Conservation (phyloP, 2,797 vertebrate species). For the Micropoecilia bifurca region DNA sequence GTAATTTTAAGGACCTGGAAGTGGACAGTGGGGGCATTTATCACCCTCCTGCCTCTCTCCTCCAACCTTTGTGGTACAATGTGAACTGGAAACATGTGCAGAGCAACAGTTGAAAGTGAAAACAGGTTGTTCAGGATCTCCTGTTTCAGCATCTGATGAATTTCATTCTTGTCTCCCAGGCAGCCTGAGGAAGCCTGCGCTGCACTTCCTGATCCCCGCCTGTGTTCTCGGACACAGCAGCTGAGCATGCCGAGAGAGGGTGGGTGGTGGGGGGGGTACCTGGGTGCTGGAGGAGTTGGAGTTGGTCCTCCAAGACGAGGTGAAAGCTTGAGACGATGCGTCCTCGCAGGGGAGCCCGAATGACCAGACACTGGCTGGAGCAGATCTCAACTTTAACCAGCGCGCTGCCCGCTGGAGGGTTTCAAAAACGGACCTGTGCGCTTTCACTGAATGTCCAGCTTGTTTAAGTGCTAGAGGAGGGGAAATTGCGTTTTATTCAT, state of each 20-base stretch:
- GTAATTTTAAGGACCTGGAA: background rate
- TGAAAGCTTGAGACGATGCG: constrained; percentile 6
- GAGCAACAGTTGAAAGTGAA: constrained; percentile 67
- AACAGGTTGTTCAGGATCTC: constrained; percentile 81
- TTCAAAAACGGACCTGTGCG: constrained; percentile 16
- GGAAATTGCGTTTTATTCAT: background rate
- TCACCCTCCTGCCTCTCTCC: background rate
- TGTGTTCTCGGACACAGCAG: constrained; percentile 6
- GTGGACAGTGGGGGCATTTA: background rate
- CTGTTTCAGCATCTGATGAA: constrained; percentile 45
- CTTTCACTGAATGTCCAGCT: constrained; percentile 30
- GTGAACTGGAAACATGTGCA: constrained; percentile 45
- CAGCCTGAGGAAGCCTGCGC: constrained; percentile 27
- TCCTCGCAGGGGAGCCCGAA: background rate
- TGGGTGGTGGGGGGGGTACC: background rate
- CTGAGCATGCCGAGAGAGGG: constrained; percentile 2
- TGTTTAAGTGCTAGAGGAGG: constrained; percentile 31
- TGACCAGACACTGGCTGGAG: background rate
- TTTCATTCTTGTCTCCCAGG: constrained; percentile 38
- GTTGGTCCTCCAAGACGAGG: background rate
- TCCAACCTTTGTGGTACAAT: constrained; percentile 37
- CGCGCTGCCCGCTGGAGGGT: background rate
- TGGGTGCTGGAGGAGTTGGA: background rate
- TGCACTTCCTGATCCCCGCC: constrained; percentile 64
- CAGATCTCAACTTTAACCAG: constrained; percentile 16